Evolutionary conservation across 2,888 invertebrate genomes (phyloP).

Genomic region (Eupithecia insigniata): DNA sequence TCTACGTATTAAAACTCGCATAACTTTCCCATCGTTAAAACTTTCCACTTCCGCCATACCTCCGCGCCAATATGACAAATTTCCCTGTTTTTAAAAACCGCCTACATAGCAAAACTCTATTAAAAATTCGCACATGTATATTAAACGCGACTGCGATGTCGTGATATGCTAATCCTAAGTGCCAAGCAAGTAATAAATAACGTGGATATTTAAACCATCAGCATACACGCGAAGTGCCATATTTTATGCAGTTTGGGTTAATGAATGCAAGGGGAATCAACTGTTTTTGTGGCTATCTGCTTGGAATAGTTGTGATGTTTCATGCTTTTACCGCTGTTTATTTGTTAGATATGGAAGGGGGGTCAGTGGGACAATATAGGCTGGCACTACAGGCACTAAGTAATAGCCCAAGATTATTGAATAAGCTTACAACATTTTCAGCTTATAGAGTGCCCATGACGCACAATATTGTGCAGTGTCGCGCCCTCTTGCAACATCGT

Average conservation of each 20-base stretch:
- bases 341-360: neutral
- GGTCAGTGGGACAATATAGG: slow-evolving; percentile 4
- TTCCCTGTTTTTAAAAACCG: slow-evolving; percentile 26
- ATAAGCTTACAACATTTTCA: neutral
- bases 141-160: slow-evolving; percentile 48
- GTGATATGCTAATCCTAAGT: slow-evolving; percentile 56
- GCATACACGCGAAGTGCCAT: slow-evolving; percentile 34
- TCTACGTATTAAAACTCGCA: neutral
- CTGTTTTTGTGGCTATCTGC: slow-evolving; percentile 11
- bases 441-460: neutral
- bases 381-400: neutral
- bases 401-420: neutral
- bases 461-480: neutral
- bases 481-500: neutral
- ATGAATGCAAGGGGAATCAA: slow-evolving; percentile 13
- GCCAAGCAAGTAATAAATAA: slow-evolving; percentile 52
- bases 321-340: slow-evolving; percentile 8
- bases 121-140: slow-evolving; percentile 51
- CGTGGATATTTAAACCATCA: slow-evolving; percentile 42
- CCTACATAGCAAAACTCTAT: slow-evolving; percentile 34
- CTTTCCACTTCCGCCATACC: neutral
- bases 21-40: slow-evolving; percentile 1
- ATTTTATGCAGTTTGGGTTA: slow-evolving; percentile 29
- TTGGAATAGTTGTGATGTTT: slow-evolving; percentile 12
- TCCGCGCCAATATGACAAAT: slow-evolving; percentile 29